Evolutionary conservation across 35 echinoderm and acorn worm species (phyloP), one percentile per base, ranked within the genome.

Genomic region (Ophiothrix spiculata): DNA sequence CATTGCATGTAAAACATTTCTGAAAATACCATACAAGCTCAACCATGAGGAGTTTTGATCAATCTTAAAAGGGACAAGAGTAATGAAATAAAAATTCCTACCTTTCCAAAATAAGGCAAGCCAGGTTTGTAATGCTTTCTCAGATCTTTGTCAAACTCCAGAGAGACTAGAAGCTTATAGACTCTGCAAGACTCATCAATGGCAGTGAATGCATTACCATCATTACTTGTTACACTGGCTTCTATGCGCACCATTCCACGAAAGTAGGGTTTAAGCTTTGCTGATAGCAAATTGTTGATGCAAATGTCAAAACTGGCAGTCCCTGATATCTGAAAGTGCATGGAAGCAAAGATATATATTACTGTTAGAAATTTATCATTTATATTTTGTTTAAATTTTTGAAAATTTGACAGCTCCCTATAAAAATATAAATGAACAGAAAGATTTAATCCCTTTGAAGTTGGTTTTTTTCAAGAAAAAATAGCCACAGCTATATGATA

Each of bases 61-160:
- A 69, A 69, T n/a, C n/a, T n/a, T n/a, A n/a, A n/a, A n/a, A n/a
- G n/a, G n/a, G n/a, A n/a, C n/a, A n/a, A 0, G 46, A 80, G 23
- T 33, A 17, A 75, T 87, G 39, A n/a, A n/a, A n/a, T n/a, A n/a
- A n/a, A n/a, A n/a, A n/a, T n/a, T n/a, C n/a, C n/a, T 80, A 99
- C 96, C 96, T 87, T 99, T 40, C 96, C 96, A 35, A 87, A 77
- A 34, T 92, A 99, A 15, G 96, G 96, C 40, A 99, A 73, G 0
- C 96, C 96, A 16, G 96, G 96, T 42, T 99, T 99, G 89, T 93
- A 99, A 41, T 99, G 92, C 76, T 94, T 90, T 77, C 79, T 89
- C 11, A 89, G 89, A 36, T 91, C 96, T 29, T 81, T 32, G 34
- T 92, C 85, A 76, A 88, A 99, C 63, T 94, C 82, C 17, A 99